phyloP scores from a whole-genome alignment of 2,113 vertebrate species.

The Camelus bactrianus region DNA sequence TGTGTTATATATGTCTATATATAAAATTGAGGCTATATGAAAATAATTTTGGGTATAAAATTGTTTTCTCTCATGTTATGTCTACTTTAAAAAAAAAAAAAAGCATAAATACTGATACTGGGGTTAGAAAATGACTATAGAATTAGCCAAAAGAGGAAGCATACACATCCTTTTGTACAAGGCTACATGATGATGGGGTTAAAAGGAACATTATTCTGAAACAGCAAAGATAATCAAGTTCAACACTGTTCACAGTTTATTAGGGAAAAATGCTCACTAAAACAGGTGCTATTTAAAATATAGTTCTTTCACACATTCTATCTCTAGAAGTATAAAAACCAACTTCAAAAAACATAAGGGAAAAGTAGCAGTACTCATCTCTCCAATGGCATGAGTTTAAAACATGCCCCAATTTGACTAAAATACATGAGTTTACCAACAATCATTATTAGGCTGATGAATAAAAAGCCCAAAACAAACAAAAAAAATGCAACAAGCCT shows the following conservation, averaged over 20 bases:
- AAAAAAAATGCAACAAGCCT: constrained; percentile 45
- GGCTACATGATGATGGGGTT: background rate
- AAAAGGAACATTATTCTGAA: constrained; percentile 21
- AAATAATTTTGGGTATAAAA: constrained; percentile 33
- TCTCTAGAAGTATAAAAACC: constrained; percentile 35
- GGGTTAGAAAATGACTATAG: background rate
- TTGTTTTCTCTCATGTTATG: background rate
- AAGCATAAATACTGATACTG: background rate
- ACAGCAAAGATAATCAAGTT: constrained; percentile 10
- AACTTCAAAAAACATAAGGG: background rate
- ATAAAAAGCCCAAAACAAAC: constrained; percentile 9
- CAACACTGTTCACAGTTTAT: background rate
- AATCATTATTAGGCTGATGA: constrained; percentile 14
- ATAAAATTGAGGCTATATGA: background rate
- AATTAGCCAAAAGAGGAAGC: background rate
- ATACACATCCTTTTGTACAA: constrained; percentile 16
- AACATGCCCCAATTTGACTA: constrained; percentile 14
- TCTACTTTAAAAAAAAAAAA: background rate
- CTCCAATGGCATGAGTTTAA: constrained; percentile 40
- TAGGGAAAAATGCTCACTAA: constrained; percentile 2
- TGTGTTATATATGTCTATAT: background rate
- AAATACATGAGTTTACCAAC: background rate
- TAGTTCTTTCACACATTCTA: background rate
- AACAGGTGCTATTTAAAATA: background rate
- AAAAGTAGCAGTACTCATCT: constrained; percentile 17